Evolutionary conservation across 2,797 vertebrate genomes (phyloP).

Genomic region (Ctenopoma multispine): DNA sequence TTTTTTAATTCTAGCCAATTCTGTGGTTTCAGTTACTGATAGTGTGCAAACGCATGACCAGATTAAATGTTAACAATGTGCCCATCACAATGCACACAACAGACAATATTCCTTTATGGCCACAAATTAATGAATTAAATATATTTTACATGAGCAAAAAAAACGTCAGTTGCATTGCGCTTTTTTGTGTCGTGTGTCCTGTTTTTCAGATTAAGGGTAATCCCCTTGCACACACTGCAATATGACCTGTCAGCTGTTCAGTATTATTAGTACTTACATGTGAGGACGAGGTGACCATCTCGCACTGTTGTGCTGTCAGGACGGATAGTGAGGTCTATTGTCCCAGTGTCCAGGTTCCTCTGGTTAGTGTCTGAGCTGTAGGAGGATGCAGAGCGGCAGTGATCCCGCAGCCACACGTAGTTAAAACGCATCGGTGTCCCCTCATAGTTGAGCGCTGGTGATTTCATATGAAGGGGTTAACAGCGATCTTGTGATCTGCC

Average conservation of each 20-base stretch:
- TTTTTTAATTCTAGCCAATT: too few species aligned
- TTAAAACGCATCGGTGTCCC: constrained; percentile 86
- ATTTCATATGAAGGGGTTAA: not conserved
- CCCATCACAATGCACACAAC: too few species aligned
- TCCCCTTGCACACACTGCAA: too few species aligned
- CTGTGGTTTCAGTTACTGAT: too few species aligned
- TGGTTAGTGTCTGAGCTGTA: constrained; percentile 91
- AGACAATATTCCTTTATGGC: too few species aligned
- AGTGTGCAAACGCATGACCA: not conserved
- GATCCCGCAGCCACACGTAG: constrained; percentile 94
- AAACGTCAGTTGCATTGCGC: too few species aligned
- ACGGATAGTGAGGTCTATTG: constrained; percentile 87
- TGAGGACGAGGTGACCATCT: constrained; percentile 85
- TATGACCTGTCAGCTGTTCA: too few species aligned
- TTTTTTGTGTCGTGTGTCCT: too few species aligned
- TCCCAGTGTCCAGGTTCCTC: constrained; percentile 90
- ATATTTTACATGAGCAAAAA: too few species aligned
- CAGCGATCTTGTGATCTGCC: not conserved
- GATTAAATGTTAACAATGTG: not conserved
- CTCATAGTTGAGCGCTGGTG: constrained; percentile 83
- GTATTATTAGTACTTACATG: constrained; percentile 83
- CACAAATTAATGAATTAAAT: too few species aligned
- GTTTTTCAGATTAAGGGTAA: too few species aligned
- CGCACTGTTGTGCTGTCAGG: constrained; percentile 83
- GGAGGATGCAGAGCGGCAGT: constrained; percentile 91